Evolutionary conservation across 2,888 invertebrate genomes (phyloP).

Genomic region (Troides helena): DNA sequence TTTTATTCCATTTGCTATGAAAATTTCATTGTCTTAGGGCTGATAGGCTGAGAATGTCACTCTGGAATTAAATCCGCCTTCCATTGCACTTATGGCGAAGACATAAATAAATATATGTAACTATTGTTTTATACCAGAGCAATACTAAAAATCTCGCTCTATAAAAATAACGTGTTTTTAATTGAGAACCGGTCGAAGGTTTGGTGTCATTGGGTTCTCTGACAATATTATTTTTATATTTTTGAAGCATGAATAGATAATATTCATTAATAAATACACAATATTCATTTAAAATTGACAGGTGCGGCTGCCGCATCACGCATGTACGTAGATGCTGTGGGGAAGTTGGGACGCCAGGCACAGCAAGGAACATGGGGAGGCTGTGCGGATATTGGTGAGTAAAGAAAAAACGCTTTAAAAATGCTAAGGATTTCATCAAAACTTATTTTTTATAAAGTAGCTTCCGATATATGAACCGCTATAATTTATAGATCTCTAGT

Average conservation of each 20-base stretch:
- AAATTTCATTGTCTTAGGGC: too few species aligned
- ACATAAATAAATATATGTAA: too few species aligned
- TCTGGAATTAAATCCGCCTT: too few species aligned
- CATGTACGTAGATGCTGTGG: conserved; percentile 92
- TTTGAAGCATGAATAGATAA: not conserved
- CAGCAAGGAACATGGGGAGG: conserved; percentile 95
- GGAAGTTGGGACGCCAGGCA: conserved; percentile 92
- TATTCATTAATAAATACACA: not conserved
- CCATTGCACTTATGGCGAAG: too few species aligned
- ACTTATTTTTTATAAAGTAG: not conserved
- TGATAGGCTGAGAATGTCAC: too few species aligned
- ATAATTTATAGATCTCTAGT: too few species aligned
- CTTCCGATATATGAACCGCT: not conserved
- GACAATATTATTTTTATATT: not conserved
- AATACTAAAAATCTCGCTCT: too few species aligned
- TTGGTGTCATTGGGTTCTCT: too few species aligned
- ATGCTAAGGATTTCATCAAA: not conserved
- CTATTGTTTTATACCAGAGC: too few species aligned
- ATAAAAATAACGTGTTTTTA: too few species aligned
- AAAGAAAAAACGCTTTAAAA: not conserved
- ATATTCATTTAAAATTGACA: conserved; percentile 57
- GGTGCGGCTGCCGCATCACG: conserved; percentile 94
- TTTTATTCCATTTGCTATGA: too few species aligned
- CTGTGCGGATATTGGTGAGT: conserved; percentile 93
- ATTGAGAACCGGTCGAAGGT: too few species aligned